phyloP scores from a whole-genome alignment of 2,113 vertebrate species.

The Siphamia tubifer region DNA sequence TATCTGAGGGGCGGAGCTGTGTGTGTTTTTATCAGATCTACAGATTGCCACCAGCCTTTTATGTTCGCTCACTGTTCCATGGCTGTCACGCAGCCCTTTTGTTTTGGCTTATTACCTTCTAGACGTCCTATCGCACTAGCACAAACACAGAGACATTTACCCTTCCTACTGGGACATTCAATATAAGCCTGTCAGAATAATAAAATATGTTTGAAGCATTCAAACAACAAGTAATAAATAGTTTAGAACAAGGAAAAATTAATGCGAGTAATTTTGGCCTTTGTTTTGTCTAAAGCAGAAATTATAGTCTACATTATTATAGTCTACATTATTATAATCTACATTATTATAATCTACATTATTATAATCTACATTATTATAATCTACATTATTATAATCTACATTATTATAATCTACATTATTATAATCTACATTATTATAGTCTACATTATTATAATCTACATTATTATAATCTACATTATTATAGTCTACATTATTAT shows the following conservation, averaged over 20 bases:
- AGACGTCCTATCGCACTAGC: slow-evolving; percentile 41
- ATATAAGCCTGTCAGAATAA: slow-evolving; percentile 33
- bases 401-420: neutral
- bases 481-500: neutral
- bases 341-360: neutral
- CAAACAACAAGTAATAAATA: neutral
- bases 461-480: no score
- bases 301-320: neutral
- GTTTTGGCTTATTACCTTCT: slow-evolving; percentile 64
- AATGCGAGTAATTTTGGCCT: neutral
- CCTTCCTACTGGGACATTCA: slow-evolving; percentile 38
- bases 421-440: neutral
- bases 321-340: neutral
- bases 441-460: neutral
- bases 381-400: neutral
- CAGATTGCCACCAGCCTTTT: slow-evolving; percentile 72
- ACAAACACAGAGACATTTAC: slow-evolving; percentile 43
- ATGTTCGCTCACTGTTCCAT: slow-evolving; percentile 56
- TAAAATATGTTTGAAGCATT: slow-evolving; percentile 11
- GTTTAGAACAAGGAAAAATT: neutral
- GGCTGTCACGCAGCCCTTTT: slow-evolving; percentile 62
- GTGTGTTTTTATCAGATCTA: slow-evolving; percentile 60
- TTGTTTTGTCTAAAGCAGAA: neutral
- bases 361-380: neutral
- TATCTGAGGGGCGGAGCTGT: slow-evolving; percentile 56